Evolutionary conservation across 2,888 invertebrate species (phyloP), one percentile per base, ranked within the genome.

Genomic region (Sacculina carcini): DNA sequence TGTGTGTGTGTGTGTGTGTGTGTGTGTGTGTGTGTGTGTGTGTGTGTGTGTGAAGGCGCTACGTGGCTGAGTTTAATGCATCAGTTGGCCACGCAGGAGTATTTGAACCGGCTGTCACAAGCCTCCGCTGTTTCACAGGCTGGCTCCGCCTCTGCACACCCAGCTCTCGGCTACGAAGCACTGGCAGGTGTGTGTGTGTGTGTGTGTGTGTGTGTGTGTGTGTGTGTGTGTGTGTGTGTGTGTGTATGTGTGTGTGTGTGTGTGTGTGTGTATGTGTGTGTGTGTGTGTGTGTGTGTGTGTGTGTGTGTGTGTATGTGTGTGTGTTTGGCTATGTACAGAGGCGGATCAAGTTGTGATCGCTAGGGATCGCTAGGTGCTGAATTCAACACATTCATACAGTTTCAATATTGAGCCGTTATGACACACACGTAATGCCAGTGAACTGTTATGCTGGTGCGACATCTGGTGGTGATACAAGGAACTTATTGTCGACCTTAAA

Each of bases 11-110:
- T 19, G 38, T 5, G 38, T 21, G 21, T 6, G 38, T 16, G 5
- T 14, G 21, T 10, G 23, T 9, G 38, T 10, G 38, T 38, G 16
- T 21, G 16, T 21, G 39, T 2, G 39, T 23, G 39, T 12, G 23
- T 23, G 39, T 23, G 5, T 3, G 21, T 3, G 39, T 4, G 19
- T 23, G 39, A 23, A 80, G 82, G 79, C 66, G 79, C 79, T 59
- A 79, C 80, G 53, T 85, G 85, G 85, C 85, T 84, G 83, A 81
- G 81, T 23, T 83, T 85, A 80, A 83, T 84, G 39, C 79, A 79
- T 28, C 84, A 85, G 64, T 69, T 85, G 59, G 84, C 84, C 32
- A 83, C 84, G 1, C 85, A 85, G 65, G 84, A 85, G 66, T 85
- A 85, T 67, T 73, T 85, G 58, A 79, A 80, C 46, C 73, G 83